Percentiles rank a stretch among this genome's conserved stretches.
Evolutionary conservation across 2,888 invertebrate genomes (phyloP).

Genomic region (Chesias legatella): DNA sequence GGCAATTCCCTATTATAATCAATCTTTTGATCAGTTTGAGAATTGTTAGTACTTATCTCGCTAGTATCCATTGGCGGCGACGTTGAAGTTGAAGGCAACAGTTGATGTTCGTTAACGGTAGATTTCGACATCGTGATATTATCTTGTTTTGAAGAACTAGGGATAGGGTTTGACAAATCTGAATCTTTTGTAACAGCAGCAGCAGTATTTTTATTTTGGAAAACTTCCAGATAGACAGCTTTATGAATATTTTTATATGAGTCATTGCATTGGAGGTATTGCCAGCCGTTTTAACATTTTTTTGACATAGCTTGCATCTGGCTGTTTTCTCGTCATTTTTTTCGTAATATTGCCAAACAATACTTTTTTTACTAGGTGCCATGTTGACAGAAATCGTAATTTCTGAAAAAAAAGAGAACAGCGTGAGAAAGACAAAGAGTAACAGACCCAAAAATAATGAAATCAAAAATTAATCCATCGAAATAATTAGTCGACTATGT

Average conservation of each 20-base stretch:
- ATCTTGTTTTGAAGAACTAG: conserved; percentile 27
- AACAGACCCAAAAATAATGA: too few species aligned
- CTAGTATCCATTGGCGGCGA: conserved; percentile 24
- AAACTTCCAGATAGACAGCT: conserved; percentile 25
- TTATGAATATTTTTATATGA: conserved; percentile 30
- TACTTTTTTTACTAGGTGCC: conserved; percentile 16
- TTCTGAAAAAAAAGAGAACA: too few species aligned
- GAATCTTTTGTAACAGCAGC: conserved; percentile 7
- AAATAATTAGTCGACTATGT: too few species aligned
- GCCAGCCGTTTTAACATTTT: conserved; percentile 29
- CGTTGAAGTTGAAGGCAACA: not conserved
- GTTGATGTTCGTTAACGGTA: conserved; percentile 26
- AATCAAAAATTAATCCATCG: too few species aligned
- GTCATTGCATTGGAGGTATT: conserved; percentile 29
- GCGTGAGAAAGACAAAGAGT: too few species aligned
- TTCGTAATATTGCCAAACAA: conserved; percentile 19
- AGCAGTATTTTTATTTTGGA: conserved; percentile 9
- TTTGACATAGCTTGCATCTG: conserved; percentile 31
- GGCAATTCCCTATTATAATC: conserved; percentile 20
- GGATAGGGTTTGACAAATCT: conserved; percentile 20
- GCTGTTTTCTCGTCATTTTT: conserved; percentile 24
- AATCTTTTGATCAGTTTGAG: conserved; percentile 23
- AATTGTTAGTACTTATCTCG: conserved; percentile 19
- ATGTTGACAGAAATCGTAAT: conserved; percentile 3
- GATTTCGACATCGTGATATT: conserved; percentile 21